Percentiles rank a stretch among this genome's conserved stretches.
These are phyloP conservation scores for Napeogenes inachia DNA, from an alignment of 2,888 invertebrate species.

Conservation along the genomic window DNA sequence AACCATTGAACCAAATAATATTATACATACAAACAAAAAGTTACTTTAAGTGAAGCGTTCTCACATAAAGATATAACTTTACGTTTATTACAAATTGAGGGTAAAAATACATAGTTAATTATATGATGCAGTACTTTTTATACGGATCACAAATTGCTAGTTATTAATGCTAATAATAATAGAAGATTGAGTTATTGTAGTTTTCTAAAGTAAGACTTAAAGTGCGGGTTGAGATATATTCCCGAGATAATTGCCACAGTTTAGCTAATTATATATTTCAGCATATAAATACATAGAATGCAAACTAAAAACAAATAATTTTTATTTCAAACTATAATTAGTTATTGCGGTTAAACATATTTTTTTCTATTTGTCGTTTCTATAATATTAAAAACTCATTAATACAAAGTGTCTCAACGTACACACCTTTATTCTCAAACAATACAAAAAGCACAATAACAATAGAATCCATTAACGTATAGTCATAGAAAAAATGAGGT, in stretches of 20 bases:
- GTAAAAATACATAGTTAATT: background rate
- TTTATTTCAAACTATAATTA: too few relatives aligned
- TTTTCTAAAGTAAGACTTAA: background rate
- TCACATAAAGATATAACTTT: background rate
- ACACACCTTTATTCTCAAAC: constrained; percentile 41
- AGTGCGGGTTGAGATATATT: too few relatives aligned
- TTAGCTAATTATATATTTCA: too few relatives aligned
- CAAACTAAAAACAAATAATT: too few relatives aligned
- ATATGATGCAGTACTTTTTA: background rate
- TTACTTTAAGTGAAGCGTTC: background rate
- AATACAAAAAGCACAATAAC: constrained; percentile 45
- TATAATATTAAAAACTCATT: constrained; percentile 18
- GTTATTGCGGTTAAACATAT: too few relatives aligned
- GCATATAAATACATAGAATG: too few relatives aligned
- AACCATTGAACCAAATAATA: constrained; percentile 1
- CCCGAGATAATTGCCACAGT: too few relatives aligned
- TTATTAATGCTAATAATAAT: constrained; percentile 1
- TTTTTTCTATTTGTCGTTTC: background rate
- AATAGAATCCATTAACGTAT: constrained; percentile 43
- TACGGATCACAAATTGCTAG: background rate
- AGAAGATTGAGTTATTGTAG: background rate
- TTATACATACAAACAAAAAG: background rate
- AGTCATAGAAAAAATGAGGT: constrained; percentile 38
- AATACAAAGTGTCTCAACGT: constrained; percentile 15
- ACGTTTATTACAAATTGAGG: background rate